A percentile compares a stretch with the other conserved stretches of the same genome.
Conservation (phyloP, 92 coral and sea anemone genomes). For the Phenganax stokvisi region DNA sequence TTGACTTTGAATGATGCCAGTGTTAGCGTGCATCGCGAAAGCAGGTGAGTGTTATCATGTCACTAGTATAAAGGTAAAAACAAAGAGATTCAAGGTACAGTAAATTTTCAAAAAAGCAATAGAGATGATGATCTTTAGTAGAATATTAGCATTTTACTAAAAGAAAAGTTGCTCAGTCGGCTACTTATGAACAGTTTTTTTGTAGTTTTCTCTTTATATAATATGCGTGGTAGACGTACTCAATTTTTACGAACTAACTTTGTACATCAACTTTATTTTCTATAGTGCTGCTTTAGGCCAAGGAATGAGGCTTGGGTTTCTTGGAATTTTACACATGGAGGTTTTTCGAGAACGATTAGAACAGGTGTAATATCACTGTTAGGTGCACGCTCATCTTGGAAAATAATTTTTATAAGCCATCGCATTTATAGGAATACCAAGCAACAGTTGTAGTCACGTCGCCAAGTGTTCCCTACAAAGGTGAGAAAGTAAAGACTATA, state of each 20-base stretch:
- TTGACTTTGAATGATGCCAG: constrained; percentile 90
- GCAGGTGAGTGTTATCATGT: constrained; percentile 55
- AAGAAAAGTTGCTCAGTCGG: too few species aligned
- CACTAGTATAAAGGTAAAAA: not conserved
- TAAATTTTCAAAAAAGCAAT: not conserved
- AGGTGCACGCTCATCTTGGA: not conserved
- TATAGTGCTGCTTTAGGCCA: constrained; percentile 83
- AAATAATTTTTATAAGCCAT: not conserved
- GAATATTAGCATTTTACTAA: too few species aligned
- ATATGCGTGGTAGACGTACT: too few species aligned
- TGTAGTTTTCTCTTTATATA: too few species aligned
- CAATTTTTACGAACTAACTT: not conserved
- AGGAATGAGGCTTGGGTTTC: constrained; percentile 96
- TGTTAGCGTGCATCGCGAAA: constrained; percentile 78
- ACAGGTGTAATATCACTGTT: constrained; percentile 49
- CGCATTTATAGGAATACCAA: constrained; percentile 63
- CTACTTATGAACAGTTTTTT: too few species aligned
- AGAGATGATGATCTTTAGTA: too few species aligned
- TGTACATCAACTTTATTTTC: not conserved
- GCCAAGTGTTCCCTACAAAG: constrained; percentile 96
- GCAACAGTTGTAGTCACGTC: constrained; percentile 80
- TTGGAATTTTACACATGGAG: constrained; percentile 95
- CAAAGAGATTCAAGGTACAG: not conserved
- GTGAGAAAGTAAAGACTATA: constrained; percentile 22
- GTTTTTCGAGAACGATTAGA: constrained; percentile 88